phyloP scores from a whole-genome alignment of 2,113 vertebrate genomes.

The Anguilla rostrata region DNA sequence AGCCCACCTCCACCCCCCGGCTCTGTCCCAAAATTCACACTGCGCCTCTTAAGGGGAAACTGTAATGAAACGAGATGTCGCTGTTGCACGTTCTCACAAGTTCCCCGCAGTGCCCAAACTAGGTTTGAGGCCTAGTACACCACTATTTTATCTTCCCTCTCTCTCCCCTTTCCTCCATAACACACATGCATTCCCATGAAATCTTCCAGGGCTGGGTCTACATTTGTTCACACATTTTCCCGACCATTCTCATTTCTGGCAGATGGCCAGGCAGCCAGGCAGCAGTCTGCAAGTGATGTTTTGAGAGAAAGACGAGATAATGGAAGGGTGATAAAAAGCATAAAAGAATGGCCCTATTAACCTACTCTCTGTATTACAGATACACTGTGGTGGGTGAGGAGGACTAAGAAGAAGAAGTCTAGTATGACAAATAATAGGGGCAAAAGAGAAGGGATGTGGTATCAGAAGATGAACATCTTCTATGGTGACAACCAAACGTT shows the following conservation, averaged over 20 bases:
- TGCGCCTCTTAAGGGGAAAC: background rate
- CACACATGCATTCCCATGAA: background rate
- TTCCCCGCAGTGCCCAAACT: background rate
- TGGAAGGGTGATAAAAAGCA: background rate
- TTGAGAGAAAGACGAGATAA: background rate
- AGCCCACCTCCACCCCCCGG: background rate
- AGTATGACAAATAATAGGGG: background rate
- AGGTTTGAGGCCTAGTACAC: background rate
- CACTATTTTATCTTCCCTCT: background rate
- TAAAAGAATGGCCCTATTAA: background rate
- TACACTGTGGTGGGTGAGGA: background rate
- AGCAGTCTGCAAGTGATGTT: background rate
- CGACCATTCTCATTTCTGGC: background rate
- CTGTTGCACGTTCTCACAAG: background rate
- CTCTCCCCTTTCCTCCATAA: background rate
- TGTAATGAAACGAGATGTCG: background rate
- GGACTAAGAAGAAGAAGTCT: background rate
- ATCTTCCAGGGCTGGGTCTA: background rate
- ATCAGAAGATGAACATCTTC: background rate
- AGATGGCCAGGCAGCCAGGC: background rate
- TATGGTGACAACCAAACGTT: background rate
- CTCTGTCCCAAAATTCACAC: background rate
- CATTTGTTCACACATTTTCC: slow-evolving; percentile 14
- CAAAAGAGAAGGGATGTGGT: background rate
- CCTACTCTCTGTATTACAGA: background rate